A percentile compares a stretch with the other conserved stretches of the same genome.
phyloP scores from a whole-genome alignment of 2,888 invertebrate genomes.

The Punctoribates punctum region DNA sequence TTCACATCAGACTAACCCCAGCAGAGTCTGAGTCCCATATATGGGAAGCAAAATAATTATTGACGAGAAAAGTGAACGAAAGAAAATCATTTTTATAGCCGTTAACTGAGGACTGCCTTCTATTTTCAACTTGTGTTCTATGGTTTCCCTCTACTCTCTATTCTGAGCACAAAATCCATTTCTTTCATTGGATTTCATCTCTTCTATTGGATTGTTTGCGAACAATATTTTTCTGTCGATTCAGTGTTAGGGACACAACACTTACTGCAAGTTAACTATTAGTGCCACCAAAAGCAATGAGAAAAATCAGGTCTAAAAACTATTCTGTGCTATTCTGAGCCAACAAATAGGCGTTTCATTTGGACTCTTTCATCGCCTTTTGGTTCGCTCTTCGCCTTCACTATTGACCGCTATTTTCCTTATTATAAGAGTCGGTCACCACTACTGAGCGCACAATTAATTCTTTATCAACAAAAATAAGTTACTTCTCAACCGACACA shows the following conservation, averaged over 20 bases:
- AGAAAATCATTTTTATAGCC: conserved; percentile 26
- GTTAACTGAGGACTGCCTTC: neutral
- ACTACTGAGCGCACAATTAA: conserved; percentile 19
- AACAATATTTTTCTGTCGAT: neutral
- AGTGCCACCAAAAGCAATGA: neutral
- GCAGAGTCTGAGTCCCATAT: neutral
- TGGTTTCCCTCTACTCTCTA: neutral
- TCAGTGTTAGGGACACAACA: neutral
- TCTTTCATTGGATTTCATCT: conserved; percentile 8
- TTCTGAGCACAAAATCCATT: neutral
- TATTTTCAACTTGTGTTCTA: neutral
- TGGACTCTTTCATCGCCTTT: neutral
- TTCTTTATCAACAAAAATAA: conserved; percentile 29
- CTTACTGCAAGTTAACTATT: conserved; percentile 1
- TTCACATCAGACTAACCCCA: neutral
- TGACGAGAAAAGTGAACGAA: neutral
- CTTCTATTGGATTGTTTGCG: neutral
- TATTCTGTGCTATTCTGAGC: neutral
- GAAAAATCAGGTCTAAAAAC: neutral
- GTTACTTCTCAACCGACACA: neutral
- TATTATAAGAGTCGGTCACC: conserved; percentile 12
- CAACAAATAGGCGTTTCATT: conserved; percentile 15
- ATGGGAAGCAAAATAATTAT: neutral
- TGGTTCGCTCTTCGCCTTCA: neutral
- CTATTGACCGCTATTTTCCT: conserved; percentile 4